Percentiles rank a stretch among this genome's conserved stretches.
These are phyloP conservation scores for silkworm (Bombyx mori) DNA, from an alignment of 1,140 invertebrate species.

Conservation along the genomic window DNA sequence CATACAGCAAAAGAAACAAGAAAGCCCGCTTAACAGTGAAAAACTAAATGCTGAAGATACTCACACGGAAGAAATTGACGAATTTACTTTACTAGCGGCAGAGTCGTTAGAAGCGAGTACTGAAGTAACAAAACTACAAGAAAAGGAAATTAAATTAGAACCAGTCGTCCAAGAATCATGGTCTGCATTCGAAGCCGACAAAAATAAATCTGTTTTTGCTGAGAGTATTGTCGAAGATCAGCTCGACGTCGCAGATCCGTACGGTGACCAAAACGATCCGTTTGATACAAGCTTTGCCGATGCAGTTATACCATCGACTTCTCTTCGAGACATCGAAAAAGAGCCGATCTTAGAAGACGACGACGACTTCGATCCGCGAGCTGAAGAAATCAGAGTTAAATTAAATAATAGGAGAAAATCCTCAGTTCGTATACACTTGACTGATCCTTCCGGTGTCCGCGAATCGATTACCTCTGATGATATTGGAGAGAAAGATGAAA, in stretches of 20 bases:
- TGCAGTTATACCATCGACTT: conserved; percentile 74
- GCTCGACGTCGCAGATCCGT: conserved; percentile 54
- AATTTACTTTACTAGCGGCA: conserved; percentile 81
- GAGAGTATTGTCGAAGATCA: conserved; percentile 77
- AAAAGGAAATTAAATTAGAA: conserved; percentile 47
- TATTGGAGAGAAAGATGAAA: conserved; percentile 46
- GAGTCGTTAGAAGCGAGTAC: conserved; percentile 77
- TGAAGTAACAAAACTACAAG: conserved; percentile 47
- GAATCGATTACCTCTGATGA: conserved; percentile 70
- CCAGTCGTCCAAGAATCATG: conserved; percentile 71
- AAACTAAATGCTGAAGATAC: not conserved
- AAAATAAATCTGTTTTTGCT: conserved; percentile 87
- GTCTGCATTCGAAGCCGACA: conserved; percentile 79
- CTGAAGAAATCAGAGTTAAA: conserved; percentile 70
- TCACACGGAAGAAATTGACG: conserved; percentile 72
- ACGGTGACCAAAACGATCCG: conserved; percentile 75
- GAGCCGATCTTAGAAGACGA: conserved; percentile 73
- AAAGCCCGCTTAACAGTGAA: not conserved
- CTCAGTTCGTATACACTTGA: conserved; percentile 74
- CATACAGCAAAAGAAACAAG: conserved; percentile 56
- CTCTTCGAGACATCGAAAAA: conserved; percentile 72
- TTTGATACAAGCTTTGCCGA: conserved; percentile 90
- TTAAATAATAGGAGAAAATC: conserved; percentile 67
- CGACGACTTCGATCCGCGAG: conserved; percentile 78
- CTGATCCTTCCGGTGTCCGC: conserved; percentile 65